Base-by-base conservation (phyloP, 2,113 vertebrate genomes). In the Sciurus niger region DNA sequence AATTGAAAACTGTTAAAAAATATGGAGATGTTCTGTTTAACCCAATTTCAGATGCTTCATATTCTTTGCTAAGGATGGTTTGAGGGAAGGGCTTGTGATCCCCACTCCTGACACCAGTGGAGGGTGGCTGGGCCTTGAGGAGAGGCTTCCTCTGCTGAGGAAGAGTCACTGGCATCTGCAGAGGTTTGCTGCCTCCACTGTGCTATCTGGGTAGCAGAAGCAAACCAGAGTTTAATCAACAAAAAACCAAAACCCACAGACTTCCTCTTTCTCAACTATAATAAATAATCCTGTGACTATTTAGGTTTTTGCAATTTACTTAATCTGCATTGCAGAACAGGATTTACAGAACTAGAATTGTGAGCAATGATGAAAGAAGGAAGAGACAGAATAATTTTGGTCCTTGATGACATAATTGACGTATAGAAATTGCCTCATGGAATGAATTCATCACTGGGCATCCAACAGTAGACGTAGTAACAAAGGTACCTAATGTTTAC, bases 91-190 rank as follows among this genome's bases (percentile, higher is more conserved):
- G 24, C 8, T 6, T 40, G 11, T 58, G 37, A 37, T 7, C 74
- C n/a, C n/a, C 34, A n/a, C 30, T 94, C 20, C 43, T 40, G 20
- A 17, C 0, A 25, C 12, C 58, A 58, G 14, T 6, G 20, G 3
- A 6, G 53, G 25, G 0, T 11, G 6, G 1, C 28, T 4, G 22
- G 48, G 6, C 7, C 1, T 10, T 82, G 11, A 12, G 6, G 1
- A 78, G 48, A 73, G 30, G 1, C 37, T 7, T 18, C 43, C 48
- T 85, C 28, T 72, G 40, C 24, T 32, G 17, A 68, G 34, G 18
- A 65, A 83, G 12, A 80, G 2, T 14, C 11, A 2, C 28, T 25
- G 28, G 2, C 6, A n/a, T n/a, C 65, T 16, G 32, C 12, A 22
- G 25, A 55, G 3, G 20, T 46, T 46, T 48, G n/a, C 43, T 90